These are phyloP conservation scores for Acanthoscelides obtectus DNA, from an alignment of 2,888 invertebrate genomes.

Conservation along the genomic window DNA sequence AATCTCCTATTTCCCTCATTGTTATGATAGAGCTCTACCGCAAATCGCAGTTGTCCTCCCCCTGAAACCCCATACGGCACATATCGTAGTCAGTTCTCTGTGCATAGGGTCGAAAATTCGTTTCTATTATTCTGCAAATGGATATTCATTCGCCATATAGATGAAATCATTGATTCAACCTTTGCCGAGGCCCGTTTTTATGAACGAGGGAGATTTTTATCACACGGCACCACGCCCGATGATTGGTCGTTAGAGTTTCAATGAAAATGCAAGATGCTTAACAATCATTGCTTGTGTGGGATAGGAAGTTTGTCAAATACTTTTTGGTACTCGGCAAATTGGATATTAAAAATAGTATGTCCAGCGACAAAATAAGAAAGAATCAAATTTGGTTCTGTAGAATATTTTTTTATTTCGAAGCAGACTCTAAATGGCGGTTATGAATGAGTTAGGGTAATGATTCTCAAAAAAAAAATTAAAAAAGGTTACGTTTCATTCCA, in stretches of 20 bases:
- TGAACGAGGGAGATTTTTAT: slow-evolving; percentile 38
- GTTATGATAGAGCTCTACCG: neutral
- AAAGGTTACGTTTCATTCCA: too few relatives aligned
- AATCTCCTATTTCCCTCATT: neutral
- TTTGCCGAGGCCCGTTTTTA: slow-evolving; percentile 29
- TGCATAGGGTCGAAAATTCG: slow-evolving; percentile 30
- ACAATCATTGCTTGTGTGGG: too few relatives aligned
- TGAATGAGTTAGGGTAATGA: too few relatives aligned
- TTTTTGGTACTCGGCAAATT: too few relatives aligned
- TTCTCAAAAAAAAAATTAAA: too few relatives aligned
- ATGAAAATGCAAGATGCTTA: neutral
- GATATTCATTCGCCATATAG: slow-evolving; percentile 38
- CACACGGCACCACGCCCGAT: slow-evolving; percentile 18
- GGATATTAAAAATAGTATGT: too few relatives aligned
- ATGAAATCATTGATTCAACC: slow-evolving; percentile 31
- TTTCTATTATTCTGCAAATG: slow-evolving; percentile 34
- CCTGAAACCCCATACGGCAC: neutral
- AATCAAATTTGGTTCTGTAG: too few relatives aligned
- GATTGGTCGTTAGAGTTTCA: neutral
- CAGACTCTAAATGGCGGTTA: too few relatives aligned
- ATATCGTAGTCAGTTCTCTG: neutral
- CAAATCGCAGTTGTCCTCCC: neutral
- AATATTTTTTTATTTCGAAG: too few relatives aligned
- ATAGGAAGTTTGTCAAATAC: too few relatives aligned
- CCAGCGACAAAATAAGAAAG: too few relatives aligned